Evolutionary conservation across 2,888 invertebrate genomes (phyloP).

Genomic region (Timema podura): DNA sequence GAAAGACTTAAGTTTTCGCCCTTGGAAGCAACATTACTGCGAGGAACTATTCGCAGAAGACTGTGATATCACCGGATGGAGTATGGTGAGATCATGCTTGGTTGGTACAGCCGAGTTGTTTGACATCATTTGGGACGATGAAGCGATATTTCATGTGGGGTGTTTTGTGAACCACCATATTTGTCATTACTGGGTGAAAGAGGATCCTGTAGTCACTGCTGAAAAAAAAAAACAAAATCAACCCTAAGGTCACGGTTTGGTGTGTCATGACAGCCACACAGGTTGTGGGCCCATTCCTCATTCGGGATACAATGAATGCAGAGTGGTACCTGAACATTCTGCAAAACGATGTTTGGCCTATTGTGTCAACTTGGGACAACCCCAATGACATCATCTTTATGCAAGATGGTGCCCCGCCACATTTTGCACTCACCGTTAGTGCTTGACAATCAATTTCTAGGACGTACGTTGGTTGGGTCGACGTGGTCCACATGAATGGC

Average conservation of each 20-base stretch:
- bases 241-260: neutral
- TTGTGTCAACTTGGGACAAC: neutral
- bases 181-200: neutral
- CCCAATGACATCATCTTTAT: neutral
- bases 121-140: neutral
- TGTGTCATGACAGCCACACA: neutral
- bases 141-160: no score
- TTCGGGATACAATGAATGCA: neutral
- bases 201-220: neutral
- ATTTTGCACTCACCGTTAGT: neutral
- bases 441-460: neutral
- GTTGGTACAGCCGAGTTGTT: neutral
- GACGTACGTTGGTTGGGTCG: neutral
- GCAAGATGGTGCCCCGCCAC: neutral
- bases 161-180: neutral
- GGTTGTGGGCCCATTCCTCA: neutral
- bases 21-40: neutral
- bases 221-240: neutral
- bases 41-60: neutral
- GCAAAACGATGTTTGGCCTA: neutral
- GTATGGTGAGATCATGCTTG: slow-evolving; percentile 6
- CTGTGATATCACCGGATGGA: neutral
- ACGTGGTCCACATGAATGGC: neutral
- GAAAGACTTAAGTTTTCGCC: neutral
- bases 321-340: neutral